These are phyloP conservation scores for Stichodactyla mertensii DNA, from an alignment of 64 coral and sea anemone species.

Conservation along the genomic window DNA sequence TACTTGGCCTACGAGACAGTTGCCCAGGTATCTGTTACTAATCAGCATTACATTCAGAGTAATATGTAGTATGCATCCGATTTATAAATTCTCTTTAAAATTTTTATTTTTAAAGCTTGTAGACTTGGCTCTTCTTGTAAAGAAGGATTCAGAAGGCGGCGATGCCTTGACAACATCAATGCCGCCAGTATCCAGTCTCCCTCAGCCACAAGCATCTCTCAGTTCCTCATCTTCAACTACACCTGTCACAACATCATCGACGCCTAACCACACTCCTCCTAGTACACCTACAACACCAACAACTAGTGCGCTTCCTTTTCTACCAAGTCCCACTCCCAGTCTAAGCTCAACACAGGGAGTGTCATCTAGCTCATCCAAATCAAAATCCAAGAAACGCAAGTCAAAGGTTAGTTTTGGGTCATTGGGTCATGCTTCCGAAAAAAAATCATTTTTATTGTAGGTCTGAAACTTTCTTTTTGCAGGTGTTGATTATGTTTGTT, in stretches of 20 bases:
- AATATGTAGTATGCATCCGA: no score
- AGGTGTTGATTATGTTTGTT: no score
- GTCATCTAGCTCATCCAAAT: slow-evolving; percentile 41
- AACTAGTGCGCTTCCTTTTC: slow-evolving; percentile 20
- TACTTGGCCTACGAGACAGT: slow-evolving; percentile 96
- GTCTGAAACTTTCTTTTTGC: background rate
- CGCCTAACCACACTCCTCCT: slow-evolving; percentile 92
- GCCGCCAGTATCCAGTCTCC: slow-evolving; percentile 75
- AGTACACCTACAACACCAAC: slow-evolving; percentile 93
- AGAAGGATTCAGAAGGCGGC: slow-evolving; percentile 79
- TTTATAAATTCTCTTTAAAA: no score
- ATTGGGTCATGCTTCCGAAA: background rate
- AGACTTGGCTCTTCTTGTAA: slow-evolving; percentile 83
- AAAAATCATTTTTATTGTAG: background rate
- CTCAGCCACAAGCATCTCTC: slow-evolving; percentile 56
- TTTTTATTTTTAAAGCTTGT: slow-evolving; percentile 54
- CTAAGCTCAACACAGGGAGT: slow-evolving; percentile 38
- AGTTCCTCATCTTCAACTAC: slow-evolving; percentile 41
- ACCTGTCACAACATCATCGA: slow-evolving; percentile 54
- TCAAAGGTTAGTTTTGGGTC: slow-evolving; percentile 51
- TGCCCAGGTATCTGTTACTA: slow-evolving; percentile 50
- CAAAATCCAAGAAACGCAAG: slow-evolving; percentile 93
- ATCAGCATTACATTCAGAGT: background rate
- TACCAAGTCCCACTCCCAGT: slow-evolving; percentile 47
- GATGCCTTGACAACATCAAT: slow-evolving; percentile 78